These are phyloP conservation scores for Acanthosepion pharaonis DNA, from an alignment of 2,888 invertebrate species.

Conservation along the genomic window DNA sequence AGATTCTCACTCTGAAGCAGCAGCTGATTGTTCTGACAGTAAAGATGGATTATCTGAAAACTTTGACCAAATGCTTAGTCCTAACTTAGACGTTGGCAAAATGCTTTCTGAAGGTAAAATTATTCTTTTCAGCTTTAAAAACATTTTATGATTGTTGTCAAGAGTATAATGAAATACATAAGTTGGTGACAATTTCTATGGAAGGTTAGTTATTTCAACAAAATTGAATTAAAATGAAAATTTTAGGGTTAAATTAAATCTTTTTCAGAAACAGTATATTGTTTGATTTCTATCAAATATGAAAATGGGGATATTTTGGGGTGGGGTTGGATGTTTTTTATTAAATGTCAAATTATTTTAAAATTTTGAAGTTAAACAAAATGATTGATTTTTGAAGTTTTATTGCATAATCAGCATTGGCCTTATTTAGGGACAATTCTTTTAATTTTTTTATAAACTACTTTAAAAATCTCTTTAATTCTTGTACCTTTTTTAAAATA, in stretches of 20 bases:
- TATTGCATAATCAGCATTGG: too few species aligned
- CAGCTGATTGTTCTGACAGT: slow-evolving; percentile 35
- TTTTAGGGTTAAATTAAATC: neutral
- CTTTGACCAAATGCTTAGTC: slow-evolving; percentile 53
- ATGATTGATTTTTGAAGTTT: too few species aligned
- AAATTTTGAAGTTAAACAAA: neutral
- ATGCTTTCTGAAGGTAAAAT: slow-evolving; percentile 55
- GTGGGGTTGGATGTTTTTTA: neutral
- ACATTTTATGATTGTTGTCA: neutral
- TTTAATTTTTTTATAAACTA: too few species aligned
- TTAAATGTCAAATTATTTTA: neutral
- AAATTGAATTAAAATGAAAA: too few species aligned
- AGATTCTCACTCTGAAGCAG: slow-evolving; percentile 39
- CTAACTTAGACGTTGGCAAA: slow-evolving; percentile 54
- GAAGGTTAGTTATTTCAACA: neutral
- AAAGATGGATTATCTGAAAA: slow-evolving; percentile 50
- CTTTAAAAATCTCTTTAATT: too few species aligned
- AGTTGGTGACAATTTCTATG: neutral
- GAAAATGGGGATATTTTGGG: neutral
- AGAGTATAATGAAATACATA: neutral
- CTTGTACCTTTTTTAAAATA: too few species aligned
- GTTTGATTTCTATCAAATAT: too few species aligned
- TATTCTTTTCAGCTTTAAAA: neutral
- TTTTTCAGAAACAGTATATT: neutral
- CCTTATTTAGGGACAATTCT: too few species aligned